phyloP scores from a whole-genome alignment of 2,888 invertebrate species.

The Itoplectis maculator region DNA sequence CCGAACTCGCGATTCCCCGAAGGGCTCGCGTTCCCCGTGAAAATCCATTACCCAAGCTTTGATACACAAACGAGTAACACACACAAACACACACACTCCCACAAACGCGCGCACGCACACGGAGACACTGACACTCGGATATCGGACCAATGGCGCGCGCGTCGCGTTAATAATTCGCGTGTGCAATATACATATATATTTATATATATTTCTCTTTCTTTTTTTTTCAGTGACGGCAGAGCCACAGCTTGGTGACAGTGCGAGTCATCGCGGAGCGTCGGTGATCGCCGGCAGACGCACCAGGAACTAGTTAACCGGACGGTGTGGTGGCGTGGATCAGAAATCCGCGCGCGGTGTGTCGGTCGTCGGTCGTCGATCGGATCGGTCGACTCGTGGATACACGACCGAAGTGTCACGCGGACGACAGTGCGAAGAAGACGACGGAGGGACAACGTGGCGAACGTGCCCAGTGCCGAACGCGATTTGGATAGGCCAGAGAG shows the following conservation, averaged over 20 bases:
- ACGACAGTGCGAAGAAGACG: conserved; percentile 12
- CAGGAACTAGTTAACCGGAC: conserved; percentile 33
- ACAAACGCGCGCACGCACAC: conserved; percentile 23
- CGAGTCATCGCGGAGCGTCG: conserved; percentile 16
- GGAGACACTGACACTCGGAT: background rate
- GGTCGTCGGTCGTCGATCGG: conserved; percentile 41
- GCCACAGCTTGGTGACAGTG: background rate
- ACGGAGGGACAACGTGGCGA: conserved; percentile 29
- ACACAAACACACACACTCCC: no score
- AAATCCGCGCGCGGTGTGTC: conserved; percentile 32
- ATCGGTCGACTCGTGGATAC: conserved; percentile 43
- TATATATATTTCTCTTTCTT: background rate
- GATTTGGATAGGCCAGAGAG: conserved; percentile 54
- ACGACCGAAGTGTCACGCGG: no score
- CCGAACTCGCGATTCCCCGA: background rate
- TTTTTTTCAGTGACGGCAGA: conserved; percentile 2
- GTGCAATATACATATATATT: background rate
- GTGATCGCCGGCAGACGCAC: conserved; percentile 1
- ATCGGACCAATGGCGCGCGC: conserved; percentile 1
- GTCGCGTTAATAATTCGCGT: background rate
- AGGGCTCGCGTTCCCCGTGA: background rate
- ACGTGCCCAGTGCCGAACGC: conserved; percentile 42
- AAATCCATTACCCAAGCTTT: conserved; percentile 18
- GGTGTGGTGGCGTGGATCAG: conserved; percentile 31
- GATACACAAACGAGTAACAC: conserved; percentile 20